phyloP scores from a whole-genome alignment of 2,113 vertebrate species.

The Aldabrachelys gigantea region DNA sequence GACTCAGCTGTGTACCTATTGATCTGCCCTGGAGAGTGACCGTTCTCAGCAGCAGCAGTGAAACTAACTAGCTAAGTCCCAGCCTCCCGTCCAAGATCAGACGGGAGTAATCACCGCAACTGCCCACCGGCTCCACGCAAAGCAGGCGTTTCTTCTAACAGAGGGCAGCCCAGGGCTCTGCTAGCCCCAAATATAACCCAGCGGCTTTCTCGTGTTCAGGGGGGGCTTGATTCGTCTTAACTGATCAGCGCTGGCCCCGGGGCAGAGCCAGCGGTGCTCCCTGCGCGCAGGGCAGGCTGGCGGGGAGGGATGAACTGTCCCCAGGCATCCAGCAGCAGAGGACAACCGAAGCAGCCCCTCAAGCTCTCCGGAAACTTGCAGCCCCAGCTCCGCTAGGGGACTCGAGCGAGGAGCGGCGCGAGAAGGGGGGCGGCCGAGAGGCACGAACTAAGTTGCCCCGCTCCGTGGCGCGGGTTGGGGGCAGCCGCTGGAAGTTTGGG shows the following conservation, averaged over 20 bases:
- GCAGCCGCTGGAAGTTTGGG: not conserved
- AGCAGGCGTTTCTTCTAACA: not conserved
- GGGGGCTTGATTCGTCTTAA: too few relatives aligned
- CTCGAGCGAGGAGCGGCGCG: too few relatives aligned
- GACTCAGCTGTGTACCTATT: not conserved
- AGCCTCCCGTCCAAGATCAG: not conserved
- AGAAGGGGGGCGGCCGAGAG: too few relatives aligned
- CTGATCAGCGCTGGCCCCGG: too few relatives aligned
- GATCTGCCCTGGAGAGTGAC: not conserved
- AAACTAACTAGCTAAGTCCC: not conserved
- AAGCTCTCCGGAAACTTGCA: not conserved
- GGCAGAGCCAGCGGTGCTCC: too few relatives aligned
- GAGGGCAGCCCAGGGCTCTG: rapidly evolving
- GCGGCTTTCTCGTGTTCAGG: not conserved
- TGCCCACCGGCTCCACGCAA: not conserved
- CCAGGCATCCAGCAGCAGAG: too few relatives aligned
- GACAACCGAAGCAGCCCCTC: too few relatives aligned
- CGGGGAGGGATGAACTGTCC: too few relatives aligned
- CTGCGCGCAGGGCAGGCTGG: too few relatives aligned
- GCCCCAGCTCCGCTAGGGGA: too few relatives aligned
- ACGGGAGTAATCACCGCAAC: not conserved
- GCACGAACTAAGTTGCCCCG: not conserved
- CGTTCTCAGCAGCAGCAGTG: not conserved
- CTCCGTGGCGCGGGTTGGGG: too few relatives aligned
- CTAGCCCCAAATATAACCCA: not conserved